Base-by-base conservation (phyloP, 2,113 vertebrate species). In the Pelodiscus sinensis region DNA sequence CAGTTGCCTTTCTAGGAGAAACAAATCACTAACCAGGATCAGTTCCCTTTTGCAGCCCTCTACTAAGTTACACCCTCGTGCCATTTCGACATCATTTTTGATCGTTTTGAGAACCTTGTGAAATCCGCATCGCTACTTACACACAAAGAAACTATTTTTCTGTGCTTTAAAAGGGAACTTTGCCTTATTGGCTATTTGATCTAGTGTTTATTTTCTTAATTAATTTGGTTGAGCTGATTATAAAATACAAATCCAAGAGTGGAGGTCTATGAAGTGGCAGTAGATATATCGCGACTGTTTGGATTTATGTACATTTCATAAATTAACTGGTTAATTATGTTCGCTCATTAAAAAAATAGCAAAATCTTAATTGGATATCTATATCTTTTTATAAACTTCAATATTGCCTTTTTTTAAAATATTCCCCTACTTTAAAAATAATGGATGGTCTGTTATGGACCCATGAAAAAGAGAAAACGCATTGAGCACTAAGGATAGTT, bases 401-500 rank as follows among this genome's bases (percentile, higher is more conserved):
- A 1, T 11, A 2, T 82, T 86, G 57, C 8, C 1, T 8, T 35
- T 62, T 35, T 68, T 4, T 35, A 68, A 19, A 8, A 35, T 35
- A 15, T 18, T 18, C 14, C 44, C 7, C 8, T n/a, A 19, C 2
- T 27, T 81, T 68, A 54, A 54, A 4, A 21, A n/a, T 19, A 3
- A 5, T 73, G 60, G 65, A 2, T 35, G n/a, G 8, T 35, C 65
- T 21, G 62, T 16, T 15, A 16, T 10, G 31, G n/a, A 9, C 21
- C 18, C 18, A n/a, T 19, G 65, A 18, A 14, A 35, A n/a, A 71
- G 35, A 14, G 0, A 7, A n/a, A n/a, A 1, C 0, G 0, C 77
- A 0, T 6, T 1, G 55, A 4, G 12, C 79, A 19, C 0, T 38
- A n/a, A 54, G n/a, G 21, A 24, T 18, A 2, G 73, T 57, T 35